These are phyloP conservation scores for Drosophila tanythrix DNA, from an alignment of 2,888 invertebrate species.

Conservation along the genomic window DNA sequence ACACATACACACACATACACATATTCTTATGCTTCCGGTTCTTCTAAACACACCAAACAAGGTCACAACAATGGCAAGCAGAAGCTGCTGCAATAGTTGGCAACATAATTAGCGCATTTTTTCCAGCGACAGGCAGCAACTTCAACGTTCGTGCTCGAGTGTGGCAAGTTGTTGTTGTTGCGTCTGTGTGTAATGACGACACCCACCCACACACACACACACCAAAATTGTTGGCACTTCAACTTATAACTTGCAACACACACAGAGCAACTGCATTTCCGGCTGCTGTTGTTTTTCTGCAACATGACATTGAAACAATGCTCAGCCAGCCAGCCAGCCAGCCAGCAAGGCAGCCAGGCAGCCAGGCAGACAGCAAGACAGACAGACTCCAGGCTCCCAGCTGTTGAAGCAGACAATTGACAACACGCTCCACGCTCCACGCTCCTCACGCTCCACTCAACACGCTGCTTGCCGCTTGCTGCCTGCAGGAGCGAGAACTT, in stretches of 20 bases:
- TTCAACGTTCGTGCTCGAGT: slow-evolving; percentile 58
- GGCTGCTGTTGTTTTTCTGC: slow-evolving; percentile 32
- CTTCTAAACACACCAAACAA: slow-evolving; percentile 31
- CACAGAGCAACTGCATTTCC: slow-evolving; percentile 46
- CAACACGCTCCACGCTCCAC: neutral
- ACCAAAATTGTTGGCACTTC: slow-evolving; percentile 12
- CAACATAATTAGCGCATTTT: slow-evolving; percentile 76
- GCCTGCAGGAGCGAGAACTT: slow-evolving; percentile 30
- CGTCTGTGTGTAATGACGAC: slow-evolving; percentile 8
- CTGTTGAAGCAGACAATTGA: slow-evolving; percentile 16
- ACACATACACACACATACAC: neutral
- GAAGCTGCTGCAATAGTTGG: slow-evolving; percentile 37
- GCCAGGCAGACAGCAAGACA: slow-evolving; percentile 1
- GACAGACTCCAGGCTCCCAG: slow-evolving; percentile 27
- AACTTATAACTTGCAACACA: slow-evolving; percentile 44
- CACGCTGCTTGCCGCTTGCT: neutral
- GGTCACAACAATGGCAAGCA: slow-evolving; percentile 48
- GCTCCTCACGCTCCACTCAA: neutral
- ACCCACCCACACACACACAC: slow-evolving; percentile 44
- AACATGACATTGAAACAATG: slow-evolving; percentile 78
- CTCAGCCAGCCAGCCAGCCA: slow-evolving; percentile 11
- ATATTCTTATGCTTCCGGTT: neutral
- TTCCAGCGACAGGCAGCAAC: slow-evolving; percentile 35
- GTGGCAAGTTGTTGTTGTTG: slow-evolving; percentile 31
- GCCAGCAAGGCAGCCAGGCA: neutral